Evolutionary conservation across 2,797 vertebrate genomes (phyloP).

Genomic region (Eulemur rubriventer): DNA sequence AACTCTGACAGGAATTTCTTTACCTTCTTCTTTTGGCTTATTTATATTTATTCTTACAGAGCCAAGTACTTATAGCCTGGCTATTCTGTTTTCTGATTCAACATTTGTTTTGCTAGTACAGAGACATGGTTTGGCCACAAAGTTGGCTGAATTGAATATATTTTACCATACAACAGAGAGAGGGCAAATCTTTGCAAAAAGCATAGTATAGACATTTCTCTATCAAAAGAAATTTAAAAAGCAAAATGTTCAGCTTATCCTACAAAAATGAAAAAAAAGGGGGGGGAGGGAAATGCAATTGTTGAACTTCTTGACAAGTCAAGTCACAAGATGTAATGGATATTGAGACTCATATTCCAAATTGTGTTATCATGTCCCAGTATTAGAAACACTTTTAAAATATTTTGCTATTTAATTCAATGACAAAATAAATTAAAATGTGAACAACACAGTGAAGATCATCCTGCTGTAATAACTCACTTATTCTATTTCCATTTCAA

Average conservation of each 20-base stretch:
- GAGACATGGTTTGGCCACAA: not conserved
- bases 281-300: not conserved
- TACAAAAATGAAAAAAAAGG: not conserved
- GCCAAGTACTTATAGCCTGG: not conserved
- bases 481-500: constrained; percentile 8
- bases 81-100: not conserved
- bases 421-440: not conserved
- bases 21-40: not conserved
- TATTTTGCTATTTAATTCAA: constrained; percentile 8
- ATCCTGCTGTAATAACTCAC: not conserved
- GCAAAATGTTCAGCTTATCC: not conserved
- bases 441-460: not conserved
- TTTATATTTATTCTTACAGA: constrained; percentile 8
- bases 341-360: not conserved
- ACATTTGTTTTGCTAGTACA: not conserved
- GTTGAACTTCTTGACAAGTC: not conserved
- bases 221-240: constrained; percentile 20
- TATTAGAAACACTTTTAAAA: not conserved
- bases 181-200: constrained; percentile 28
- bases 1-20: constrained; percentile 2
- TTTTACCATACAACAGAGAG: not conserved
- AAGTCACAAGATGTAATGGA: not conserved
- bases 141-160: not conserved
- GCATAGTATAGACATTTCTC: not conserved
- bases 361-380: not conserved